Base-by-base conservation (phyloP, 2,797 vertebrate genomes). In the Pteropus rufus region DNA sequence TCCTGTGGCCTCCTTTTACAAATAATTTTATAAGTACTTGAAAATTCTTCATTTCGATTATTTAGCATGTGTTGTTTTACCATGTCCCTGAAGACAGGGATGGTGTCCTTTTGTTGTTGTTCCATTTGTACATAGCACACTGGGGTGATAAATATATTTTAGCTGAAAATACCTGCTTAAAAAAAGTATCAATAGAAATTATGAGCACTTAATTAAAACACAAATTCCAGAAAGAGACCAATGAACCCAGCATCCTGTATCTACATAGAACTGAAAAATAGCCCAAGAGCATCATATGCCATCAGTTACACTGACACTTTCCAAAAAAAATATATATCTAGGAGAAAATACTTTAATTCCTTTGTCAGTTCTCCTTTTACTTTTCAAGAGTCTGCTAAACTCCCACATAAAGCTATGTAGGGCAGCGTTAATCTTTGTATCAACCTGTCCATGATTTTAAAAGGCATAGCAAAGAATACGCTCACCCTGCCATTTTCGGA, bases 291-390 rank as follows among this genome's bases (percentile, higher is more conserved):
- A 85, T 44, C 54, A 56, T 81, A 79, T 8, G 4, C 83, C 93
- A 97, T 97, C 88, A 93, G 85, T 97, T 96, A 95, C 49, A 65
- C 89, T 85, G 96, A 91, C 89, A 95, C 34, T 8, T 62, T 84
- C 89, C 85, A 14, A 79, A 93, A 94, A 88, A 92, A 95, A 29
- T 23, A 65, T 21, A 36, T 76, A 34, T 36, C 39, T 44, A 85
- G 93, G 67, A 95, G 91, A 95, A 96, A 95, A 97, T 75, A 93
- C 77, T 81, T 96, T 79, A 97, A 96, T 97, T 95, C 94, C 80
- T 97, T 82, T 95, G 91, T 97, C 97, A 95, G 86, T 24, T 97
- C 92, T 95, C 79, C 49, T 75, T 94, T 93, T 44, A 80, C 60
- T 93, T 95, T 82, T 95, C 84, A 94, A 92, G 91, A 95, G 69